These are phyloP conservation scores for Colletes latitarsis DNA, from an alignment of 1,140 invertebrate genomes.

Conservation along the genomic window DNA sequence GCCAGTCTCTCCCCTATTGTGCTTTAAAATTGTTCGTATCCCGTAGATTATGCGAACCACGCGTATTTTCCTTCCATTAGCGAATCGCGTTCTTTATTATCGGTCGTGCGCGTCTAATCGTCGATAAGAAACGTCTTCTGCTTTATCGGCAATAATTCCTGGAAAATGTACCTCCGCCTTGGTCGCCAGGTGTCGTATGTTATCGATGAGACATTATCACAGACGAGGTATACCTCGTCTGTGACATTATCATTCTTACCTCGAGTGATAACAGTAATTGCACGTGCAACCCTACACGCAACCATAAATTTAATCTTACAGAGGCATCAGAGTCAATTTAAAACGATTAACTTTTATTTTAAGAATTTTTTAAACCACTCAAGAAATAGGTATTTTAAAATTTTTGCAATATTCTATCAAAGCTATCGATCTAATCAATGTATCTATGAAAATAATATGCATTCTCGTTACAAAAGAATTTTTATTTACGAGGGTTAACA, in stretches of 20 bases:
- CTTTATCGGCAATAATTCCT: constrained; percentile 46
- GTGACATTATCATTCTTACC: neutral
- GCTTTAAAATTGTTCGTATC: constrained; percentile 3
- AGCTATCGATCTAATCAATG: too few species aligned
- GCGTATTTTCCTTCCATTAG: neutral
- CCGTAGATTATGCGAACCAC: neutral
- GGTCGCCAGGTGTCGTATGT: constrained; percentile 51
- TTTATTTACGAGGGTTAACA: too few species aligned
- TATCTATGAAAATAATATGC: too few species aligned
- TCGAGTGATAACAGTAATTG: neutral
- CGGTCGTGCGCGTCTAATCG: constrained; percentile 8
- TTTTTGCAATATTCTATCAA: too few species aligned
- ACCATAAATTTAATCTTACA: too few species aligned
- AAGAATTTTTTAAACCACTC: too few species aligned
- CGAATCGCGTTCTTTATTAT: constrained; percentile 14
- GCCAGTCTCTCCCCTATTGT: neutral
- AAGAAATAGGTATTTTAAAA: too few species aligned
- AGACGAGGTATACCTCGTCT: too few species aligned
- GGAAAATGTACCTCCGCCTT: neutral
- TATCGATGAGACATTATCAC: neutral
- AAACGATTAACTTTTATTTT: too few species aligned
- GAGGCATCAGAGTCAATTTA: too few species aligned
- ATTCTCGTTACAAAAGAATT: too few species aligned
- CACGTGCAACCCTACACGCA: neutral
- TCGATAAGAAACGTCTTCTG: constrained; percentile 51